These are phyloP conservation scores for Drosophila picticornis DNA, from an alignment of 2,888 invertebrate genomes.

Conservation along the genomic window DNA sequence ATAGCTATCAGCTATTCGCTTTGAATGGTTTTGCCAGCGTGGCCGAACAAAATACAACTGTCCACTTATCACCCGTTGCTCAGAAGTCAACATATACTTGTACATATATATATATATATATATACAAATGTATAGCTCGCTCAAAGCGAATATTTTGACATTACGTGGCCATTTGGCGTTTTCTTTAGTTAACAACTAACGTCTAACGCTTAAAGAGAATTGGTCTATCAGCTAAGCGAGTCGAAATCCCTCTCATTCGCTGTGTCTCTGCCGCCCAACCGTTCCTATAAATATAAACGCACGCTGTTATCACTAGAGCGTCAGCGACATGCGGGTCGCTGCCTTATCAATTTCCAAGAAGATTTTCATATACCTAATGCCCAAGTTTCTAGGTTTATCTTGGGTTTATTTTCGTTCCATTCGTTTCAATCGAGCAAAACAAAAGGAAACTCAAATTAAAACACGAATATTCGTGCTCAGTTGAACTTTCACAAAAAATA, in stretches of 20 bases:
- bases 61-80: slow-evolving; percentile 35
- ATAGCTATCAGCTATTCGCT: slow-evolving; percentile 50
- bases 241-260: slow-evolving; percentile 11
- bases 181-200: slow-evolving; percentile 37
- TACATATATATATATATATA: neutral
- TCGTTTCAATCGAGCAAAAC: slow-evolving; percentile 13
- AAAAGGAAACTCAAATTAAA: slow-evolving; percentile 3
- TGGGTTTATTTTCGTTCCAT: slow-evolving; percentile 40
- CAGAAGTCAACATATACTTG: slow-evolving; percentile 5
- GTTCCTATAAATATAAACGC: slow-evolving; percentile 15
- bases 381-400: slow-evolving; percentile 50
- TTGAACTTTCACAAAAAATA: slow-evolving; percentile 26
- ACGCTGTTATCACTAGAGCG: slow-evolving; percentile 46
- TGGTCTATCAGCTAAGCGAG: slow-evolving; percentile 48
- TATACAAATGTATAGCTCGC: slow-evolving; percentile 11
- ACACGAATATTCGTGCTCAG: neutral
- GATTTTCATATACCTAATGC: slow-evolving; percentile 40
- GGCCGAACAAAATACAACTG: slow-evolving; percentile 21
- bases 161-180: slow-evolving; percentile 53
- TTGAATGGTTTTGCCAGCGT: slow-evolving; percentile 40
- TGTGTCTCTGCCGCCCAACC: slow-evolving; percentile 3
- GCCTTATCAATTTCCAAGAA: slow-evolving; percentile 52
- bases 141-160: slow-evolving; percentile 37
- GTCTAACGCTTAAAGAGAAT: slow-evolving; percentile 23
- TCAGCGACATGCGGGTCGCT: slow-evolving; percentile 60